Evolutionary conservation across 2,113 vertebrate species (phyloP).

Genomic region (Phalacrocorax carbo): DNA sequence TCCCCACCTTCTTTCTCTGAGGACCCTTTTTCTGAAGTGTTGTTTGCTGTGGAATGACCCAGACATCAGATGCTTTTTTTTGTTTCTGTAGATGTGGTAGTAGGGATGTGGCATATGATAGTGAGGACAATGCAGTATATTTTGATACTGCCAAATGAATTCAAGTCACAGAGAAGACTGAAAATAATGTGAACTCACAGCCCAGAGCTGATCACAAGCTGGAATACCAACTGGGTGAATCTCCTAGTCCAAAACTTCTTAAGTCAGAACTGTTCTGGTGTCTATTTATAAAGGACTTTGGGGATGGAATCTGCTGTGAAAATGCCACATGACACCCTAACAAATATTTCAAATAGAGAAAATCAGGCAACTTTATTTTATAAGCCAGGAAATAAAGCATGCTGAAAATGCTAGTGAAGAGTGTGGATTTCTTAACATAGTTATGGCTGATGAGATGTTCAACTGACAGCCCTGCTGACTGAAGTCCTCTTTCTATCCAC

Average conservation of each 20-base stretch:
- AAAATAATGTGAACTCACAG: not conserved
- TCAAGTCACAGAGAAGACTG: not conserved
- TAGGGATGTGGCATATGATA: not conserved
- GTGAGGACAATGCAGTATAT: not conserved
- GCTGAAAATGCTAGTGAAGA: constrained; percentile 22
- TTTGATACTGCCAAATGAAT: not conserved
- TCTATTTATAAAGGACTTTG: not conserved
- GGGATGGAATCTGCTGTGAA: not conserved
- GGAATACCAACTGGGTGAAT: not conserved
- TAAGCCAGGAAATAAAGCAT: constrained; percentile 5
- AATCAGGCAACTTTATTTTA: constrained; percentile 46
- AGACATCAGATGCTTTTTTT: not conserved
- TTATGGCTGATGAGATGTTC: not conserved
- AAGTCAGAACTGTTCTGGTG: not conserved
- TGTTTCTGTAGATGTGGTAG: not conserved
- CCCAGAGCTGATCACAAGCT: not conserved
- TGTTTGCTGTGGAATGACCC: not conserved
- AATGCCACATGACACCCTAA: constrained; percentile 2
- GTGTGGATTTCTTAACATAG: not conserved
- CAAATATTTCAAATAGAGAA: constrained; percentile 16
- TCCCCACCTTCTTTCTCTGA: not conserved
- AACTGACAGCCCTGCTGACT: constrained; percentile 18
- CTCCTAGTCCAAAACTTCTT: not conserved
- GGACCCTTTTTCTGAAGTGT: not conserved
- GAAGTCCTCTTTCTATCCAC: constrained; percentile 20